Base-by-base conservation (phyloP, 2,888 invertebrate species). In the Zhuqinia jingwanae region DNA sequence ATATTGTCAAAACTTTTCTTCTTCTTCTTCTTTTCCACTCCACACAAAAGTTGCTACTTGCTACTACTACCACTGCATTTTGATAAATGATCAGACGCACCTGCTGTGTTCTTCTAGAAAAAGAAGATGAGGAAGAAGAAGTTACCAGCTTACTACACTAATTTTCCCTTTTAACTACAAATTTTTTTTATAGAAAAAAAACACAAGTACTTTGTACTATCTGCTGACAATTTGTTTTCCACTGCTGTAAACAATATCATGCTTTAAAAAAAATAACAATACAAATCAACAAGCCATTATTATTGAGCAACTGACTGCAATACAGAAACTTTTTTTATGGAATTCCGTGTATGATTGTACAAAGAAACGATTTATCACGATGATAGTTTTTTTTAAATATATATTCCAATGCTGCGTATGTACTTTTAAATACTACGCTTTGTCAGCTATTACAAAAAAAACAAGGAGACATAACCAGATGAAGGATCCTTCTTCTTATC, bases 41-140 rank as follows among this genome's bases (percentile, higher is more conserved):
- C n/a, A n/a, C n/a, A n/a, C n/a, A n/a, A n/a, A n/a, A n/a, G n/a
- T n/a, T n/a, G n/a, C 20, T 11, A 58, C 5, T 58, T 58, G 5
- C 25, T 58, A 25, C 25, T 58, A 25, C 58, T n/a, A 42, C 20
- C 5, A n/a, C 27, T 13, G n/a, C 68, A 45, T 8, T 63, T 50
- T 79, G 80, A 80, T 80, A 80, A 80, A 80, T 80, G 80, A 42
- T 68, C 53, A 68, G 17, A 36, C 11, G 68, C 65, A 80, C 80
- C 80, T 80, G 80, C 65, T 78, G 78, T 47, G n/a, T n/a, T 78
- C 70, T 63, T n/a, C n/a, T n/a, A n/a, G n/a, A n/a, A n/a, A n/a
- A n/a, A n/a, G n/a, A n/a, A n/a, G n/a, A n/a, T n/a, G n/a, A n/a
- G n/a, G n/a, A n/a, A n/a, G n/a, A n/a, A n/a, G n/a, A n/a, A n/a